Evolutionary conservation across 2,888 invertebrate species (phyloP).

Genomic region (Beris morrisii): DNA sequence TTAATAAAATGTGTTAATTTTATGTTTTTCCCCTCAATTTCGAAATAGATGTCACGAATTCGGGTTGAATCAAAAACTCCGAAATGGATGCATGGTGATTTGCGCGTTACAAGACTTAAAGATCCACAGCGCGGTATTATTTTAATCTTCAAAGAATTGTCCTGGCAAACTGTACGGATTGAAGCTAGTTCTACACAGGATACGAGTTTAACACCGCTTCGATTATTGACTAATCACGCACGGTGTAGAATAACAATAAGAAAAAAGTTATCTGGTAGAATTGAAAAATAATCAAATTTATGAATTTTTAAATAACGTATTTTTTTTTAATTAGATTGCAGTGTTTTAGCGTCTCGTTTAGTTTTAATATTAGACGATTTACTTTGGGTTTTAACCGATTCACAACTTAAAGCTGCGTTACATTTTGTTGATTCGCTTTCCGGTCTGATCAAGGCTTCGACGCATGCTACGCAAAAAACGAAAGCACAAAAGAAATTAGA

Average conservation of each 20-base stretch:
- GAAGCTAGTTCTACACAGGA: conserved; percentile 87
- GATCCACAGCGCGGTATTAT: conserved; percentile 86
- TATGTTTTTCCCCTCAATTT: conserved; percentile 28
- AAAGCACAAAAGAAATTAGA: conserved; percentile 85
- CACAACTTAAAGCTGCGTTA: conserved; percentile 90
- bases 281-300: not conserved
- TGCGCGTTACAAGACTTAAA: conserved; percentile 88
- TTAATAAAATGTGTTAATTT: not conserved
- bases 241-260: conserved; percentile 94
- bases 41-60: conserved; percentile 80
- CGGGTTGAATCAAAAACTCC: conserved; percentile 93
- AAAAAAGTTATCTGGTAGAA: conserved; percentile 80
- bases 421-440: conserved; percentile 85
- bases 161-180: conserved; percentile 95
- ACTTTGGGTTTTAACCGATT: conserved; percentile 95
- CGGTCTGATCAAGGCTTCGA: conserved; percentile 78
- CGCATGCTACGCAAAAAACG: conserved; percentile 74
- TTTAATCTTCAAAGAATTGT: conserved; percentile 94
- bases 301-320: conserved; percentile 7
- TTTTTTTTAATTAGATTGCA: conserved; percentile 71
- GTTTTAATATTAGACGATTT: conserved; percentile 93
- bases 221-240: conserved; percentile 91
- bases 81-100: conserved; percentile 79
- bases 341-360: conserved; percentile 87
- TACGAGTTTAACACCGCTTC: conserved; percentile 79